Conservation (phyloP, 1,140 invertebrate species). For the Bombus haemorrhoidalis region DNA sequence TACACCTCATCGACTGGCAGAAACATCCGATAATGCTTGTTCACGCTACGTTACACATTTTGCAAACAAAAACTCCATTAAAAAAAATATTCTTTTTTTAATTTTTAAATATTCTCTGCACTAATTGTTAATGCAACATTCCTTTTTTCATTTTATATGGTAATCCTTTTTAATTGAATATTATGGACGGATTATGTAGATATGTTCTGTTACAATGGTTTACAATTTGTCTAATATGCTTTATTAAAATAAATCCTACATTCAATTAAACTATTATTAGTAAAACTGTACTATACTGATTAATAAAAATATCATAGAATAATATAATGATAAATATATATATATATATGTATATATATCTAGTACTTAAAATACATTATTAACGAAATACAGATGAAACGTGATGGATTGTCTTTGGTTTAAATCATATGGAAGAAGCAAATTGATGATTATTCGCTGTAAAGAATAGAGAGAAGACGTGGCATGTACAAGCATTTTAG, state of each 20-base stretch:
- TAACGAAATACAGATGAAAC: background rate
- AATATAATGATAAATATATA: background rate
- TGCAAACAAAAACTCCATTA: background rate
- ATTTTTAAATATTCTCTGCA: background rate
- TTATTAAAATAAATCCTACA: slow-evolving; percentile 19
- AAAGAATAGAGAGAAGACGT: background rate
- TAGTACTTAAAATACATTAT: slow-evolving; percentile 7
- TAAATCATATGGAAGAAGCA: background rate
- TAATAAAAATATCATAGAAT: background rate
- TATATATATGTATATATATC: background rate
- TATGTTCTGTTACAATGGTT: slow-evolving; percentile 15
- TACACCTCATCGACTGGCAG: slow-evolving; percentile 29
- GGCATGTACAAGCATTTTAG: slow-evolving; percentile 30
- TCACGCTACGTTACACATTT: slow-evolving; percentile 24
- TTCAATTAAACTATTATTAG: background rate
- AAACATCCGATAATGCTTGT: slow-evolving; percentile 44
- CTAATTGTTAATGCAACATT: background rate
- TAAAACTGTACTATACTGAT: background rate
- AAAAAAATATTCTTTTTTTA: background rate
- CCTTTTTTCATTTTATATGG: background rate
- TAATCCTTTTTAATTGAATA: background rate
- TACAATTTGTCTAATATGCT: background rate
- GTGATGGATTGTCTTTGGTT: background rate
- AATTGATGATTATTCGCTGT: background rate
- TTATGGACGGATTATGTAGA: slow-evolving; percentile 45